Evolutionary conservation across 2,113 vertebrate species (phyloP).

Genomic region (Melanocharis versteri): DNA sequence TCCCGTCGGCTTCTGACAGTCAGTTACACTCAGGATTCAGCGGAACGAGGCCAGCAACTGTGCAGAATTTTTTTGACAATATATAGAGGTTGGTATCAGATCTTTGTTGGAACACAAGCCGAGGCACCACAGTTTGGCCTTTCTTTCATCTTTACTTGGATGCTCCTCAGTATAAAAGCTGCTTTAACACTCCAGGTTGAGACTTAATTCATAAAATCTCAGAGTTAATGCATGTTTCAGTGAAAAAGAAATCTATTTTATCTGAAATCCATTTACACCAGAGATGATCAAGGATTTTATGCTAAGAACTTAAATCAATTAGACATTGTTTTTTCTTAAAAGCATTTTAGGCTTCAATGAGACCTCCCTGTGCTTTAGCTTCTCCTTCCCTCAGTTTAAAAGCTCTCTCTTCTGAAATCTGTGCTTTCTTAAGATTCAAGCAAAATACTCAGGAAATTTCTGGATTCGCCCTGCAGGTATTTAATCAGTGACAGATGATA

Average conservation of each 20-base stretch:
- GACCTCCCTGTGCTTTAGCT: not conserved
- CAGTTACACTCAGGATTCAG: not conserved
- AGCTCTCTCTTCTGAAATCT: not conserved
- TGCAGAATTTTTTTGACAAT: not conserved
- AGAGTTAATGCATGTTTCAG: not conserved
- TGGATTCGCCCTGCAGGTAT: not conserved
- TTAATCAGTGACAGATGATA: not conserved
- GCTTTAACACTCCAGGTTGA: not conserved
- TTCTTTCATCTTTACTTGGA: not conserved
- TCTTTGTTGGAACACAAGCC: not conserved
- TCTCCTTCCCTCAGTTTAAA: not conserved
- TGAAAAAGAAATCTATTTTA: not conserved
- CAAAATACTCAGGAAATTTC: not conserved
- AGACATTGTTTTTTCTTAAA: not conserved
- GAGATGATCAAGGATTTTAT: not conserved
- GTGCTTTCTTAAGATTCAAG: not conserved
- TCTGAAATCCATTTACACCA: not conserved
- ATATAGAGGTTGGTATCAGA: not conserved
- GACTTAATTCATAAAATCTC: not conserved
- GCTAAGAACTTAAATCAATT: not conserved
- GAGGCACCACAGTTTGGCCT: not conserved
- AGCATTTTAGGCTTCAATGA: not conserved
- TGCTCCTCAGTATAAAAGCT: not conserved
- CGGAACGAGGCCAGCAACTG: not conserved
- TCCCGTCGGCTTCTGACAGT: not conserved